phyloP scores from a whole-genome alignment of 1,140 invertebrate genomes.

The Zaprionus vittiger region DNA sequence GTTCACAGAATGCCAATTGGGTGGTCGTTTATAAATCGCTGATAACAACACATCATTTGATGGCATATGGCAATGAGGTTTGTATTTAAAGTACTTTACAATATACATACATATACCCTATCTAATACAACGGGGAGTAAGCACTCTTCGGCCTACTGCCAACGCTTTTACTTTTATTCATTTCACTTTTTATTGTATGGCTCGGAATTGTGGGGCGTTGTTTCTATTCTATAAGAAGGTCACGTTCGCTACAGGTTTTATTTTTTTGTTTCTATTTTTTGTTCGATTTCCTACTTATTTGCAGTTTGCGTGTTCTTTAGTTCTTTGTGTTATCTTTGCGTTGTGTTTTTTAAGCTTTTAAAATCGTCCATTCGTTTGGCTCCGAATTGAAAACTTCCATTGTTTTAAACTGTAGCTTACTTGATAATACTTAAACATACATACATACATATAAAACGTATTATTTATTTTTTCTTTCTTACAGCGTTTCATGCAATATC shows the following conservation, averaged over 20 bases:
- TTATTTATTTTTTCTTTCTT: constrained; percentile 80
- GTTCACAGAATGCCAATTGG: constrained; percentile 99
- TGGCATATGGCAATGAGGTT: constrained; percentile 99
- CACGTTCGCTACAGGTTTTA: constrained; percentile 32
- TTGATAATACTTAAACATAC: neutral
- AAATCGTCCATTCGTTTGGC: constrained; percentile 28
- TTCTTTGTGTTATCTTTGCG: constrained; percentile 34
- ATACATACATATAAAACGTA: neutral
- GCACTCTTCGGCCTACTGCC: neutral
- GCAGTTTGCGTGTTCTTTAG: constrained; percentile 31
- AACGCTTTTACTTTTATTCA: constrained; percentile 38
- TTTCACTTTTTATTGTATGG: constrained; percentile 35
- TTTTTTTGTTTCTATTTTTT: constrained; percentile 28
- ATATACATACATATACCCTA: neutral
- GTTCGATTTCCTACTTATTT: constrained; percentile 16
- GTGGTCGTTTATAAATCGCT: constrained; percentile 99
- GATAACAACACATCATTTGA: constrained; percentile 99
- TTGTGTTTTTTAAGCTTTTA: constrained; percentile 21
- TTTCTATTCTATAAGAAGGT: constrained; percentile 28
- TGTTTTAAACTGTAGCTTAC: neutral
- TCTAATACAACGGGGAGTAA: neutral
- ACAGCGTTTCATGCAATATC: constrained; percentile 99
- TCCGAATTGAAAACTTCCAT: constrained; percentile 26
- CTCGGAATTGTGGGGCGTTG: constrained; percentile 35
- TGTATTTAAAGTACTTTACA: constrained; percentile 68